phyloP scores from a whole-genome alignment of 2,797 vertebrate genomes.

The Ptychobarbus kaznakovi region DNA sequence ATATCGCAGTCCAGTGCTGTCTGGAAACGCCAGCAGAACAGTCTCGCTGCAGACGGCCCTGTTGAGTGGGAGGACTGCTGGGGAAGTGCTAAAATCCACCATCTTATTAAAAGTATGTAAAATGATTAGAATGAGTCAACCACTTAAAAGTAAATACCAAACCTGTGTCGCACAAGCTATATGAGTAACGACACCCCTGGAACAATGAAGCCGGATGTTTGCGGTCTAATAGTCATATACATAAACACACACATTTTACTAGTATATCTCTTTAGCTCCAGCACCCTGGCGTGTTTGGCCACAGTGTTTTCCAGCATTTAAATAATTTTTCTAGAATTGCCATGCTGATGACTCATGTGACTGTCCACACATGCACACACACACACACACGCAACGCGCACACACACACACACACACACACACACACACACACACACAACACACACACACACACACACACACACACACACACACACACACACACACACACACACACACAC shows the following conservation, averaged over 20 bases:
- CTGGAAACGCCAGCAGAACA: not conserved
- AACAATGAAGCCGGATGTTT: not conserved
- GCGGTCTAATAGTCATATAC: constrained; percentile 5
- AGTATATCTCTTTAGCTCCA: not conserved
- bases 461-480: too few relatives aligned
- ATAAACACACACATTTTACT: not conserved
- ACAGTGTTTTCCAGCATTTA: not conserved
- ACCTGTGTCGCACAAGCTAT: constrained; percentile 57
- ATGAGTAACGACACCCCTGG: constrained; percentile 47
- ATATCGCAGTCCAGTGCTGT: not conserved
- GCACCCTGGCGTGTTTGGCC: not conserved
- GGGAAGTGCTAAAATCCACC: constrained; percentile 21
- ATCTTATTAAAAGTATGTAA: constrained; percentile 50
- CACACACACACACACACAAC: too few relatives aligned
- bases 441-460: too few relatives aligned
- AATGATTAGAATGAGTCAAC: constrained; percentile 52
- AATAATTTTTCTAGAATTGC: not conserved
- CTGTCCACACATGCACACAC: not conserved
- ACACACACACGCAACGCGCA: too few relatives aligned
- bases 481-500: too few relatives aligned
- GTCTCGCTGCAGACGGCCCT: not conserved
- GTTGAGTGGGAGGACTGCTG: not conserved
- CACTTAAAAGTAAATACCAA: constrained; percentile 58
- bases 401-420: too few relatives aligned
- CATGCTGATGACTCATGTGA: not conserved